Base-by-base conservation (phyloP, 2,113 vertebrate genomes). In the Rhodinocichla rosea region DNA sequence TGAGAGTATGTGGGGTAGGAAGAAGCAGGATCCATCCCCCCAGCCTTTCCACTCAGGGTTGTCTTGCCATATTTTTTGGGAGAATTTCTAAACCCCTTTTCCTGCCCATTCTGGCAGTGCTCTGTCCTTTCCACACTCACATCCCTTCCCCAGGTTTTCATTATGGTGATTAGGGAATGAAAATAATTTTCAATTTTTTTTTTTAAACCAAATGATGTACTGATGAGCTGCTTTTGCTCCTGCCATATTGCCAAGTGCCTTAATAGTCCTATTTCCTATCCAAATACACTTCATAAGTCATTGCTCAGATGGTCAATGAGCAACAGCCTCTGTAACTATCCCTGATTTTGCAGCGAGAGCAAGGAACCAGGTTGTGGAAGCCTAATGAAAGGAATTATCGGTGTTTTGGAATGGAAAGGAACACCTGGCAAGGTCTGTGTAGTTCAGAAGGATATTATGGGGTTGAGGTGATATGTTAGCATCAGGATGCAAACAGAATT, bases 241-340 rank as follows among this genome's bases (percentile, higher is more conserved):
- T 89, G 94, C 93, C 94, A 86, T 95, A 93, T 93, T 95, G 93
- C 83, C 67, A 92, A 96, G 93, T 84, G 88, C 40, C 88, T 96
- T 95, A 88, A 96, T 95, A 23, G 76, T 33, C 73, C 52, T 14
- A 35, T 93, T 94, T 90, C 56, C 92, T 47, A 40, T 79, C 71
- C 59, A 86, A 93, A 74, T 68, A 16, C 18, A 28, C 92, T 95
- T 90, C 24, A 10, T 32, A 49, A 93, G 83, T 37, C 71, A 22
- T n/a, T 35, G 95, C 83, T 96, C 96, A 96, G 95, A 95, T 97
- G 96, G 95, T 96, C 93, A 65, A 64, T 75, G 94, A 24, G 92
- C 85, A 81, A 0, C 76, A 53, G 73, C 56, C 60, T 3, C 85
- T 12, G 10, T 64, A 90, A 86, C 85, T 56, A 1, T 3, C 35